Evolutionary conservation across 2,888 invertebrate species (phyloP).

Genomic region (Harpagoxenus sublaevis): DNA sequence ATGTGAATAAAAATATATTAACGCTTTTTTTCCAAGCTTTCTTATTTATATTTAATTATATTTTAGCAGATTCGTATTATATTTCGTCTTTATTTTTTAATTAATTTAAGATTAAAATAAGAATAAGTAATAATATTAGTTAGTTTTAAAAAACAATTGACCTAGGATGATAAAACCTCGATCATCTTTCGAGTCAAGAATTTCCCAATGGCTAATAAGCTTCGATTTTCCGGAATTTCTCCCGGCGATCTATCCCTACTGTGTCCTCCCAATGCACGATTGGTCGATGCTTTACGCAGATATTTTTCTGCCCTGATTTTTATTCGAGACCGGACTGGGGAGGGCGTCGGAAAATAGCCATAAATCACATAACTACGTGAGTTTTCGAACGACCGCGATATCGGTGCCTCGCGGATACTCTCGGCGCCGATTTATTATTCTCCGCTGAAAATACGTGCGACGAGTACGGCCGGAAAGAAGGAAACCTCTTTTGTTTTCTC

Average conservation of each 20-base stretch:
- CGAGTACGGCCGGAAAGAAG: conserved; percentile 50
- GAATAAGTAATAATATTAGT: neutral
- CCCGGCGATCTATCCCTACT: conserved; percentile 1
- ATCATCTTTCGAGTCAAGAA: conserved; percentile 21
- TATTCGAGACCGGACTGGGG: conserved; percentile 42
- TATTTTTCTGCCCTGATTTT: conserved; percentile 63
- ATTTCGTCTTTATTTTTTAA: neutral
- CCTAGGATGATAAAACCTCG: neutral
- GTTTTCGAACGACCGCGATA: conserved; percentile 60
- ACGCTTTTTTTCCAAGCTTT: neutral
- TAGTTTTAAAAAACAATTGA: neutral
- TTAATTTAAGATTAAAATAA: conserved; percentile 2
- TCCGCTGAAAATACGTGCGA: conserved; percentile 60
- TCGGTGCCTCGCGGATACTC: conserved; percentile 51
- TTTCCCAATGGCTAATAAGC: conserved; percentile 31
- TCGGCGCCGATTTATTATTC: conserved; percentile 64
- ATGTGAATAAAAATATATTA: neutral
- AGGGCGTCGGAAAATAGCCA: conserved; percentile 58
- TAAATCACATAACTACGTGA: conserved; percentile 65
- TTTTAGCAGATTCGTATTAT: neutral
- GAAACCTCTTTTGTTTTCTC: conserved; percentile 41
- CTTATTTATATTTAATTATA: neutral
- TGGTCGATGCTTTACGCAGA: conserved; percentile 52
- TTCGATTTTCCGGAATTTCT: conserved; percentile 28
- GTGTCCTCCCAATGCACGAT: conserved; percentile 12